phyloP scores from a whole-genome alignment of 1,140 invertebrate species.

The Cherax destructor region DNA sequence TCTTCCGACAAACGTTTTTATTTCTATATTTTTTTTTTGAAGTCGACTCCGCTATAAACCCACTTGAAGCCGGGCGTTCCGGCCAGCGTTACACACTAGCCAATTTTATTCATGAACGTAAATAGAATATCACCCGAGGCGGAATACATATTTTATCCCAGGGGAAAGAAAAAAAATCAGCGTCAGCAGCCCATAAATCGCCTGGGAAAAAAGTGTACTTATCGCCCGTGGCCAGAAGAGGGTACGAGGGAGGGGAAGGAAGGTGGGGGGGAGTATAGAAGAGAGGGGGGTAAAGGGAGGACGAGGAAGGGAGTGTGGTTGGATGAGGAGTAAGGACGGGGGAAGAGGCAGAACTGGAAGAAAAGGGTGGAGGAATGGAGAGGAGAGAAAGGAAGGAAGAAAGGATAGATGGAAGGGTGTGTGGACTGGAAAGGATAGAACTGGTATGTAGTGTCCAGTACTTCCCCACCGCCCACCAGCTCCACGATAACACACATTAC shows the following conservation, averaged over 20 bases:
- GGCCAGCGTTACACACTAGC: neutral
- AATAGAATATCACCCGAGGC: neutral
- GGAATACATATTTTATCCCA: conserved; percentile 1
- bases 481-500: neutral
- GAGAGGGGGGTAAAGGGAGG: neutral
- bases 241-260: neutral
- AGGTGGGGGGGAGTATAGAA: too few relatives aligned
- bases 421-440: too few relatives aligned
- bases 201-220: neutral
- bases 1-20: too few relatives aligned
- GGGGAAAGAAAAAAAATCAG: neutral
- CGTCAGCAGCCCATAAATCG: conserved; percentile 12
- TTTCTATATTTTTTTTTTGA: neutral
- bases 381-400: too few relatives aligned
- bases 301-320: neutral
- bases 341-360: too few relatives aligned
- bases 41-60: neutral
- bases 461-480: neutral
- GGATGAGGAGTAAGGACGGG: neutral
- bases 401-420: too few relatives aligned
- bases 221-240: neutral
- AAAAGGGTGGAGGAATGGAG: too few relatives aligned
- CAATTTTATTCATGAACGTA: conserved; percentile 9
- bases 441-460: too few relatives aligned
- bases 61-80: neutral